A percentile compares a stretch with the other conserved stretches of the same genome.
These are phyloP conservation scores for Edolisoma coerulescens DNA, from an alignment of 2,113 vertebrate genomes.

Conservation along the genomic window DNA sequence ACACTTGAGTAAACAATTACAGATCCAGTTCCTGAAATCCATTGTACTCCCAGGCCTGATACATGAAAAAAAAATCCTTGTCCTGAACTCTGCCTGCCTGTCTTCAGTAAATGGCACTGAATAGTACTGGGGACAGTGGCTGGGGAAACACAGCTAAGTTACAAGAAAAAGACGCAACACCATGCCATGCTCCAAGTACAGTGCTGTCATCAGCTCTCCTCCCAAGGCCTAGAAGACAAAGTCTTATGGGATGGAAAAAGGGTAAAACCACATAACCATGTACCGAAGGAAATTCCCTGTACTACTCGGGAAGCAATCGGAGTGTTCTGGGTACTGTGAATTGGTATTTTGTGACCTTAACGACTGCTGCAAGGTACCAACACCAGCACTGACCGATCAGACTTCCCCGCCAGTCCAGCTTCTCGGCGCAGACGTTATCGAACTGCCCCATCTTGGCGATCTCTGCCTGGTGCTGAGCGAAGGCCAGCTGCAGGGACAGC, in stretches of 20 bases:
- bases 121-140: not conserved
- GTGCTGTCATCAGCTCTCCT: not conserved
- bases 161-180: not conserved
- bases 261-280: not conserved
- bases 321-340: not conserved
- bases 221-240: not conserved
- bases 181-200: not conserved
- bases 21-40: not conserved
- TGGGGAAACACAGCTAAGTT: rapidly evolving
- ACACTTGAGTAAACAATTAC: not conserved
- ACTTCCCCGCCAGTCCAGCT: conserved; percentile 81
- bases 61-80: not conserved
- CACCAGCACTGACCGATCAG: conserved; percentile 74
- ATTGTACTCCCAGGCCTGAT: not conserved
- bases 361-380: not conserved
- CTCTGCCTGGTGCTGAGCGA: conserved; percentile 86
- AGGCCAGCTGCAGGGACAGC: conserved; percentile 75
- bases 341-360: not conserved
- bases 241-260: not conserved
- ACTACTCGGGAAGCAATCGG: not conserved
- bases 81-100: not conserved
- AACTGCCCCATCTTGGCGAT: conserved; percentile 78
- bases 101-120: not conserved
- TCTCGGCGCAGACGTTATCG: conserved; percentile 58
- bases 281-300: not conserved